A percentile compares a stretch with the other conserved stretches of the same genome.
Conservation (phyloP, 2,797 vertebrate genomes). For the Eidolon dupreanum region DNA sequence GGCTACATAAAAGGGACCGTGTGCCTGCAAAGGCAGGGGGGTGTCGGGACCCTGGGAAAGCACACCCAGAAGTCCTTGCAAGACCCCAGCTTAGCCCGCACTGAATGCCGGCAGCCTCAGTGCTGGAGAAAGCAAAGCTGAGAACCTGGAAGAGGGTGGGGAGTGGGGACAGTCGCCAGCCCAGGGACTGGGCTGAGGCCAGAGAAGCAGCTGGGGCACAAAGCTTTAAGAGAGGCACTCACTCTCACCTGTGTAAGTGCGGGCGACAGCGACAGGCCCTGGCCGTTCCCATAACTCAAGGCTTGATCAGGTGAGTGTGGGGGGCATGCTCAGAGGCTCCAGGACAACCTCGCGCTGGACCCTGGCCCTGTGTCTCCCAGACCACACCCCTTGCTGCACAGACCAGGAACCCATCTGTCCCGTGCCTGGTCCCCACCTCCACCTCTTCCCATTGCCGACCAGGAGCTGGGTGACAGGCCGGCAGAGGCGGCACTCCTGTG, state of each 20-base stretch:
- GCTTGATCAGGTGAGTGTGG: not conserved
- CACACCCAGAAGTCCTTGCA: not conserved
- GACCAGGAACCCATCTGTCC: not conserved
- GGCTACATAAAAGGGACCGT: conserved; percentile 40
- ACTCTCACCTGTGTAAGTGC: accelerated
- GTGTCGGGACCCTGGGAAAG: conserved; percentile 55
- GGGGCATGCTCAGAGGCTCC: not conserved
- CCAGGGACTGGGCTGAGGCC: too few species aligned
- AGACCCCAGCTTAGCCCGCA: not conserved
- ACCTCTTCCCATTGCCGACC: not conserved
- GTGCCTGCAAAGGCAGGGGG: conserved; percentile 61
- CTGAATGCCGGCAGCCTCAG: not conserved
- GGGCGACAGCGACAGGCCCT: not conserved
- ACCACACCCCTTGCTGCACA: accelerated
- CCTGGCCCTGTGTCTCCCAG: not conserved
- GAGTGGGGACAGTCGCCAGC: not conserved
- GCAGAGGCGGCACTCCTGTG: not conserved
- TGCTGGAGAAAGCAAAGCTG: not conserved
- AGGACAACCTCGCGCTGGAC: accelerated
- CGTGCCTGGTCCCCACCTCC: too few species aligned
- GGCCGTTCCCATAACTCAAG: not conserved
- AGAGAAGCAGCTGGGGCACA: not conserved
- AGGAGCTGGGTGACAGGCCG: not conserved
- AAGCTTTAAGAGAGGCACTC: not conserved
- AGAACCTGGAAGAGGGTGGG: too few species aligned